phyloP scores from a whole-genome alignment of 2,888 invertebrate species.

The Hyalella azteca region DNA sequence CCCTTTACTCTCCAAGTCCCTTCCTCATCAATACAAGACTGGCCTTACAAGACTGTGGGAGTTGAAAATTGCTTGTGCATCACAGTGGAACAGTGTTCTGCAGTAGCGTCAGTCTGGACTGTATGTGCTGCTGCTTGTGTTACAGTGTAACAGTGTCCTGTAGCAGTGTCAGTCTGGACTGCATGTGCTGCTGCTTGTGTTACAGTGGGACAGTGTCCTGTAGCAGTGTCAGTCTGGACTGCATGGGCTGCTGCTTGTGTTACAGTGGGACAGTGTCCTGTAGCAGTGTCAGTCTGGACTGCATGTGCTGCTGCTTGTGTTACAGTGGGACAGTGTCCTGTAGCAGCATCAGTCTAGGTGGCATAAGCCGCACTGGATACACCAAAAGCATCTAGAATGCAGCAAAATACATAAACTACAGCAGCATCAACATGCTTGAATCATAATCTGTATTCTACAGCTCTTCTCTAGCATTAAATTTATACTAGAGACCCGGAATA shows the following conservation, averaged over 20 bases:
- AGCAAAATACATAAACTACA: too few species aligned
- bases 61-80: too few species aligned
- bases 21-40: too few species aligned
- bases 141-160: background rate
- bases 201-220: background rate
- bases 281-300: background rate
- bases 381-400: too few species aligned
- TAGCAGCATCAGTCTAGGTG: background rate
- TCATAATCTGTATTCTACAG: too few species aligned
- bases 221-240: background rate
- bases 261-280: background rate
- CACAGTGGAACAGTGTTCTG: background rate
- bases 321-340: too few species aligned
- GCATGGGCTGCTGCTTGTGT: background rate
- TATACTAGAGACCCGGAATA: too few species aligned
- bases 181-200: background rate
- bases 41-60: too few species aligned
- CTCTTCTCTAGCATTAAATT: background rate
- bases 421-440: too few species aligned
- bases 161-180: background rate
- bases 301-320: background rate
- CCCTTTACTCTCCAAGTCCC: too few species aligned
- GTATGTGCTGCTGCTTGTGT: background rate
- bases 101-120: background rate
- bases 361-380: background rate